These are phyloP conservation scores for Abscondita cerata DNA, from an alignment of 2,888 invertebrate genomes.

Conservation along the genomic window DNA sequence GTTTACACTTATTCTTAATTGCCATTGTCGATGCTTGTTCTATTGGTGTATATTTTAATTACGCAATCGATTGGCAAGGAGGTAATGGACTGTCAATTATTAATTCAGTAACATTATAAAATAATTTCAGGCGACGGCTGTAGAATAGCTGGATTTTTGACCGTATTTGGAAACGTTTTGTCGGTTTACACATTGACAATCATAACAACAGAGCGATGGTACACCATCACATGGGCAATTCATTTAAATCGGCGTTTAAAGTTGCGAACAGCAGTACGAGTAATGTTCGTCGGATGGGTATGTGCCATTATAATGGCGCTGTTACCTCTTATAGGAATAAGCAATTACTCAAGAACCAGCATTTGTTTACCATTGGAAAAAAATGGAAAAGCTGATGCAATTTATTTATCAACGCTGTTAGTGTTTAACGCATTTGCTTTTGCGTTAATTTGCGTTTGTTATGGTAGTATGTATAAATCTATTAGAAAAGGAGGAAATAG, in stretches of 20 bases:
- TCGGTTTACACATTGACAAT: conserved; percentile 72
- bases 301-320: conserved; percentile 65
- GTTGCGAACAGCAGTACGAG: conserved; percentile 63
- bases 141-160: conserved; percentile 69
- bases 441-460: conserved; percentile 67
- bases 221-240: conserved; percentile 67
- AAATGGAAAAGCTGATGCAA: conserved; percentile 61
- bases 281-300: conserved; percentile 68
- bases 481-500: conserved; percentile 64
- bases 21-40: conserved; percentile 69
- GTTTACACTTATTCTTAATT: conserved; percentile 67
- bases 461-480: conserved; percentile 68
- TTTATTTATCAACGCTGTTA: conserved; percentile 64
- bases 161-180: conserved; percentile 69
- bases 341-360: conserved; percentile 70
- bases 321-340: conserved; percentile 68
- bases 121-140: conserved; percentile 63
- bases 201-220: conserved; percentile 69
- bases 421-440: conserved; percentile 69
- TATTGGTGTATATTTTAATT: conserved; percentile 70
- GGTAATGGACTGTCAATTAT: conserved; percentile 49
- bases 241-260: conserved; percentile 68
- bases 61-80: conserved; percentile 73
- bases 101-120: neutral
- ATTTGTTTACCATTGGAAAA: conserved; percentile 72